A percentile compares a stretch with the other conserved stretches of the same genome.
phyloP scores from a whole-genome alignment of 2,888 invertebrate genomes.

The Epinotia ramella region DNA sequence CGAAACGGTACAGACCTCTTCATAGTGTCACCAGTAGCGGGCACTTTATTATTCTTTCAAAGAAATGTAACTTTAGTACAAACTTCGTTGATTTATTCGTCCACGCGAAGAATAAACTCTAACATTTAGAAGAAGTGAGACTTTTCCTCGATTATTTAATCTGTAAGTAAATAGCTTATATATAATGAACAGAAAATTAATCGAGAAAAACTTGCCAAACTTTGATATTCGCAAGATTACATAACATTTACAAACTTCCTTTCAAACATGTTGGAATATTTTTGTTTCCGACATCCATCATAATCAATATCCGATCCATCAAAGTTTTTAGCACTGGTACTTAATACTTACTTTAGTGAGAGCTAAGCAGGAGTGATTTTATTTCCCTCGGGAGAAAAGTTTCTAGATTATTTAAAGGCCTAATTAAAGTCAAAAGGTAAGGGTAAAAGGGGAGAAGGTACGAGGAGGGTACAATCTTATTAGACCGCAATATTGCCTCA shows the following conservation, averaged over 20 bases:
- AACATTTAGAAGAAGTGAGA: too few species aligned
- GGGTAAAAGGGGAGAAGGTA: not conserved
- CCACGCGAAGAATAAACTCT: too few species aligned
- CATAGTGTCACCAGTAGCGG: too few species aligned
- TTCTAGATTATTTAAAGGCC: not conserved
- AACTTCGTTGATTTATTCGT: too few species aligned
- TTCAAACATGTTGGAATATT: not conserved
- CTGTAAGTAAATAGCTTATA: not conserved
- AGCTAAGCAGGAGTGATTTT: conserved; percentile 1
- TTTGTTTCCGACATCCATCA: conserved; percentile 15
- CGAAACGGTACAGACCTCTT: too few species aligned
- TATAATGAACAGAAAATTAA: not conserved
- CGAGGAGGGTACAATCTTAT: not conserved
- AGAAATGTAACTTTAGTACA: too few species aligned
- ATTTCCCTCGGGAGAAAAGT: not conserved
- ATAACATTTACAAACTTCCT: not conserved
- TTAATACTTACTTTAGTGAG: conserved; percentile 9
- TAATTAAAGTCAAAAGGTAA: not conserved
- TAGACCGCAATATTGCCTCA: not conserved
- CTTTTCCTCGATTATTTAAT: too few species aligned
- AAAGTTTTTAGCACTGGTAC: conserved; percentile 1
- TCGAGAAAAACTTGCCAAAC: not conserved
- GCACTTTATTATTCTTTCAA: too few species aligned
- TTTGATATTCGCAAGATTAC: not conserved
- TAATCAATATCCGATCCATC: conserved; percentile 20